Conservation (phyloP, 2,888 invertebrate species). For the Acanthoscelides obtectus region DNA sequence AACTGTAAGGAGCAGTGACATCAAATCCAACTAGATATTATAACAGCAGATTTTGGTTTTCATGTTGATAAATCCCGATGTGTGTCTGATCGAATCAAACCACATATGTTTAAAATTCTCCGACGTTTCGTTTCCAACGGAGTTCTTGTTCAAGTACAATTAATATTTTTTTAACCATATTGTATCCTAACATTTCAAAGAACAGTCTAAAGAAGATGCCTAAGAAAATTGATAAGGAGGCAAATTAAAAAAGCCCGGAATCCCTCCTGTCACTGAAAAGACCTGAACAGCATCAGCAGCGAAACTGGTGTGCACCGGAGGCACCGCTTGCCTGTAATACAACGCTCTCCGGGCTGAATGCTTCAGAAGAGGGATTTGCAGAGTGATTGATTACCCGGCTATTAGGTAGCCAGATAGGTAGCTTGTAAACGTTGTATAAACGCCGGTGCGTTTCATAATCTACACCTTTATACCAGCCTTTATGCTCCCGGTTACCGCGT, state of each 20-base stretch:
- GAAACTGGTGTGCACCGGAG: not conserved
- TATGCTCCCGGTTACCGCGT: slow-evolving; percentile 24
- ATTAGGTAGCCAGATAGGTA: slow-evolving; percentile 28
- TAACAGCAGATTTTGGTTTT: too few species aligned
- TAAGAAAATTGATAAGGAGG: not conserved
- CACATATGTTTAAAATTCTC: too few species aligned
- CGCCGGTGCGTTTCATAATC: slow-evolving; percentile 28
- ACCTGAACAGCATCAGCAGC: not conserved
- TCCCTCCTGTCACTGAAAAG: not conserved
- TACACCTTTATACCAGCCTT: slow-evolving; percentile 33
- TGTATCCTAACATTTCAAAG: not conserved
- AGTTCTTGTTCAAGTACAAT: too few species aligned
- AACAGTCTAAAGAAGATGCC: not conserved
- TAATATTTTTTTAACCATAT: too few species aligned
- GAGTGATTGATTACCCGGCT: slow-evolving; percentile 31
- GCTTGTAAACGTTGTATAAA: slow-evolving; percentile 27
- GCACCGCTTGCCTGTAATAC: not conserved
- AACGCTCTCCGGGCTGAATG: not conserved
- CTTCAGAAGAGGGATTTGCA: slow-evolving; percentile 15
- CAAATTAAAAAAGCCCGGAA: not conserved
- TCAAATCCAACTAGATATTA: too few species aligned
- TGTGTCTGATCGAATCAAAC: too few species aligned
- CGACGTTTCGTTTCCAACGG: too few species aligned
- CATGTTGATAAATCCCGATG: too few species aligned
- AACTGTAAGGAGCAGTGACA: too few species aligned